Conservation (phyloP, 2,888 invertebrate genomes). For the Megaustenia siamemsis region DNA sequence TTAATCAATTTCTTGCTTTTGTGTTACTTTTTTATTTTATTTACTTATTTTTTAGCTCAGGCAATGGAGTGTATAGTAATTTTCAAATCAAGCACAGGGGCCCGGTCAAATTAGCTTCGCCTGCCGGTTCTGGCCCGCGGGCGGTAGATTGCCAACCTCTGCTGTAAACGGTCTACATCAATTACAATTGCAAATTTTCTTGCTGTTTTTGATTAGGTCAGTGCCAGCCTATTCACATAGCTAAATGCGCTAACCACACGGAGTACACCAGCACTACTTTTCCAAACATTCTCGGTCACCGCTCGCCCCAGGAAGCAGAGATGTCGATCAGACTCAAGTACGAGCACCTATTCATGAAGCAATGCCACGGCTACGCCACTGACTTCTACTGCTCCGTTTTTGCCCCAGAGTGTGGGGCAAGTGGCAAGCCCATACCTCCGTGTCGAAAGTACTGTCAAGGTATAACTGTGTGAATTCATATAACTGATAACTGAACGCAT, state of each 20-base stretch:
- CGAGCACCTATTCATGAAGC: conserved; percentile 54
- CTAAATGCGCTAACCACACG: conserved; percentile 62
- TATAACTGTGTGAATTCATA: conserved; percentile 46
- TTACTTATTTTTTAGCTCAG: too few relatives aligned
- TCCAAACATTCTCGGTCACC: conserved; percentile 67
- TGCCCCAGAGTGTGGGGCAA: conserved; percentile 64
- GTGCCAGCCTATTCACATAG: conserved; percentile 61
- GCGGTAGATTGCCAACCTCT: too few relatives aligned
- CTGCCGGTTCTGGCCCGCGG: too few relatives aligned
- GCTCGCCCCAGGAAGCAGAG: conserved; percentile 53
- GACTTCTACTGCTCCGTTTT: conserved; percentile 69
- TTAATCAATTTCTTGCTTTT: too few relatives aligned
- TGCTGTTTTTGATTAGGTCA: conserved; percentile 52
- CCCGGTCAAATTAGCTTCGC: too few relatives aligned
- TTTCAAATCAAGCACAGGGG: too few relatives aligned
- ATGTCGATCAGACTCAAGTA: conserved; percentile 27
- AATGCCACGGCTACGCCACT: conserved; percentile 56
- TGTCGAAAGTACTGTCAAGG: conserved; percentile 67
- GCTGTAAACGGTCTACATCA: too few relatives aligned
- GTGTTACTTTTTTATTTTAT: too few relatives aligned
- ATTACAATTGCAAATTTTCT: too few relatives aligned
- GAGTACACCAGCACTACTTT: conserved; percentile 58
- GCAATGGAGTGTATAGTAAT: too few relatives aligned
- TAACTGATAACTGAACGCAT: too few relatives aligned
- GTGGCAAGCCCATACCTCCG: conserved; percentile 61